phyloP scores from a whole-genome alignment of 2,888 invertebrate species.

The Orthosia incerta region DNA sequence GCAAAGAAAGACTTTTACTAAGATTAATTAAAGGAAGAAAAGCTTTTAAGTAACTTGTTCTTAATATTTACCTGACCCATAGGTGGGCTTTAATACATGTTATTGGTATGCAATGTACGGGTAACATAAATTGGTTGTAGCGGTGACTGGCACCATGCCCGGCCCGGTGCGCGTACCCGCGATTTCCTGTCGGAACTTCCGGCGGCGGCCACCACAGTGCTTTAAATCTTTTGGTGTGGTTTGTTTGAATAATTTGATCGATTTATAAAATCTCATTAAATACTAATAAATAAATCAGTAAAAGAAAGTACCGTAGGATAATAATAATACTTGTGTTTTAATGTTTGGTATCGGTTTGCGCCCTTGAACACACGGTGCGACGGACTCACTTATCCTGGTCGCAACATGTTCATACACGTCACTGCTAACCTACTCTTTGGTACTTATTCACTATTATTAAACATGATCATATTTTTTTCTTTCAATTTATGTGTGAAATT shows the following conservation, averaged over 20 bases:
- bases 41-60: neutral
- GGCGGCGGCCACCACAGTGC: slow-evolving; percentile 65
- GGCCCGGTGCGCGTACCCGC: slow-evolving; percentile 65
- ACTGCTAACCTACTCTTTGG: slow-evolving; percentile 52
- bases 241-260: slow-evolving; percentile 47
- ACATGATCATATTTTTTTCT: neutral
- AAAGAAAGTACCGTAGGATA: neutral
- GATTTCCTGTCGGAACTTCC: slow-evolving; percentile 76
- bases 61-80: slow-evolving; percentile 20
- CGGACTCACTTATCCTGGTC: slow-evolving; percentile 65
- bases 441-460: slow-evolving; percentile 41
- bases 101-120: slow-evolving; percentile 41
- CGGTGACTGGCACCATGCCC: slow-evolving; percentile 68
- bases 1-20: slow-evolving; percentile 25
- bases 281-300: neutral
- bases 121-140: slow-evolving; percentile 66
- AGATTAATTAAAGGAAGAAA: slow-evolving; percentile 22
- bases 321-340: slow-evolving; percentile 25
- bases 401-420: slow-evolving; percentile 70
- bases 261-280: slow-evolving; percentile 28
- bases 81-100: slow-evolving; percentile 36
- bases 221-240: slow-evolving; percentile 44
- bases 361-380: slow-evolving; percentile 64
- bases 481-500: neutral
- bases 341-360: slow-evolving; percentile 42